These are phyloP conservation scores for Temnothorax longispinosus DNA, from an alignment of 1,140 invertebrate genomes.

Conservation along the genomic window DNA sequence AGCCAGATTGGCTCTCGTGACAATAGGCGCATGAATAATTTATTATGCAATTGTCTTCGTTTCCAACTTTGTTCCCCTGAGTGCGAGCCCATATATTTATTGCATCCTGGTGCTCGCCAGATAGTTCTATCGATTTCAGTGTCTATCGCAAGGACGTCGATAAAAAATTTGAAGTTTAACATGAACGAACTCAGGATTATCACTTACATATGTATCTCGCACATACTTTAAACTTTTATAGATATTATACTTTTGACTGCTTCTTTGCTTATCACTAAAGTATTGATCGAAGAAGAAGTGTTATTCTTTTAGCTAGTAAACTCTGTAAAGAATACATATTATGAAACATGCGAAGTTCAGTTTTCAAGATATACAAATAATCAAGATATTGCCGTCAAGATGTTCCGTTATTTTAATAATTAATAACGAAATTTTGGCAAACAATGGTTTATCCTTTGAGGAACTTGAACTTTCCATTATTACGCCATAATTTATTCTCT, in stretches of 20 bases:
- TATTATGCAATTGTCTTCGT: constrained; percentile 57
- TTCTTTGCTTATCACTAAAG: neutral
- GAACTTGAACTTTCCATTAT: neutral
- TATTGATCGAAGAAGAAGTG: neutral
- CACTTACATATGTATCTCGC: neutral
- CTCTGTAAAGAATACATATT: neutral
- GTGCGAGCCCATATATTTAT: constrained; percentile 37
- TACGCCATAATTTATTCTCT: neutral
- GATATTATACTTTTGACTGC: neutral
- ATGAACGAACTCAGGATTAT: neutral
- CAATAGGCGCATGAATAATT: constrained; percentile 61
- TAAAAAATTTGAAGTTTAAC: neutral
- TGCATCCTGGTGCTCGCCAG: neutral
- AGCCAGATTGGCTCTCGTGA: constrained; percentile 40
- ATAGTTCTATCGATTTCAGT: neutral
- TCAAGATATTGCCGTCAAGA: constrained; percentile 15
- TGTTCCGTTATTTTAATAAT: constrained; percentile 4
- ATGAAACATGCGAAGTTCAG: neutral
- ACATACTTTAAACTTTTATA: neutral
- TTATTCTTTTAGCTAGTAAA: constrained; percentile 16
- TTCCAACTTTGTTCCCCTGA: constrained; percentile 25
- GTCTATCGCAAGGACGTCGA: neutral
- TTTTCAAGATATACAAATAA: neutral
- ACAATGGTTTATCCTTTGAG: constrained; percentile 10
- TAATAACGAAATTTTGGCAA: neutral